phyloP scores from a whole-genome alignment of 2,888 invertebrate genomes.

The Himalopsyche japonica region DNA sequence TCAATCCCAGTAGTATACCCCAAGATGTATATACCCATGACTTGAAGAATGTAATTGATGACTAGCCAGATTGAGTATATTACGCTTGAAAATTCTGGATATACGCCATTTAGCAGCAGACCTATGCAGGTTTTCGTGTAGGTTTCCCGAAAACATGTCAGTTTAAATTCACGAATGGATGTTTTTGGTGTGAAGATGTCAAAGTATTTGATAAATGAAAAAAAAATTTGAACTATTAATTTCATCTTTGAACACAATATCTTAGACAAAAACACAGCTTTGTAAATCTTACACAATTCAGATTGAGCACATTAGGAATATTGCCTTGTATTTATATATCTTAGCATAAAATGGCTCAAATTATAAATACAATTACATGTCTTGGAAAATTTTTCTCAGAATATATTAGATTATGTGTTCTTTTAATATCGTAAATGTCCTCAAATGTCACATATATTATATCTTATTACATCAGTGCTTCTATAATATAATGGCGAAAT shows the following conservation, averaged over 20 bases:
- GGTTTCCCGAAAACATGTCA: not conserved
- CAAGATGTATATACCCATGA: not conserved
- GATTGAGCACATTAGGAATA: too few relatives aligned
- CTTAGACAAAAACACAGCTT: too few relatives aligned
- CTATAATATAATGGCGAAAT: too few relatives aligned
- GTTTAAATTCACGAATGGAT: not conserved
- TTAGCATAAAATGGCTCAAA: too few relatives aligned
- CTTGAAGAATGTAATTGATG: not conserved
- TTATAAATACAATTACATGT: too few relatives aligned
- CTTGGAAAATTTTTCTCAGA: too few relatives aligned
- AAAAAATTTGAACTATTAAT: not conserved
- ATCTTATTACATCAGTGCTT: too few relatives aligned
- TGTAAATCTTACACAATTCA: too few relatives aligned
- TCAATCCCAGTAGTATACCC: constrained; percentile 2
- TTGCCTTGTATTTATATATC: too few relatives aligned
- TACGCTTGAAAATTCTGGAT: not conserved
- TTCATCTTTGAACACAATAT: not conserved
- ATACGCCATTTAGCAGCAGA: constrained; percentile 12
- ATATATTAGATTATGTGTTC: too few relatives aligned
- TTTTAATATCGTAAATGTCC: too few relatives aligned
- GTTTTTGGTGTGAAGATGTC: not conserved
- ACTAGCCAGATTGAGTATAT: not conserved
- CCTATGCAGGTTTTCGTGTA: constrained; percentile 9
- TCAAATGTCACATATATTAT: too few relatives aligned
- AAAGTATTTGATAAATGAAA: not conserved